Conservation (phyloP, 2,797 vertebrate genomes). For the Cephalopachus bancanus region DNA sequence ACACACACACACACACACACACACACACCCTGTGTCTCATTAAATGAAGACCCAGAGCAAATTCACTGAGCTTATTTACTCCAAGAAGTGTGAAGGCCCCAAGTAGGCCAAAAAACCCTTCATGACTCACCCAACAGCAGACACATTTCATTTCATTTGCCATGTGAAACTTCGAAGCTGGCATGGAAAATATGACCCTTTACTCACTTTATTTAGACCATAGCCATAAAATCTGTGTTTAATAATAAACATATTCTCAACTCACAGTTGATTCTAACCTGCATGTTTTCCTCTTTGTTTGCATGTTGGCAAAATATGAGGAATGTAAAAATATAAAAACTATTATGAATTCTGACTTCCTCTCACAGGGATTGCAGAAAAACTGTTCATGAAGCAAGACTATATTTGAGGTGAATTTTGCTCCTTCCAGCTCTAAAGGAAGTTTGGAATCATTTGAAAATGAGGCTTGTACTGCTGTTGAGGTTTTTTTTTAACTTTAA, state of each 20-base stretch:
- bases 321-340: conserved; percentile 56
- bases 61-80: conserved; percentile 38
- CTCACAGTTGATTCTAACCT: conserved; percentile 21
- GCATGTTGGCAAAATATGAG: conserved; percentile 32
- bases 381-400: conserved; percentile 29
- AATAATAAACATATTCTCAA: conserved; percentile 56
- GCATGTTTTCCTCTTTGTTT: not conserved
- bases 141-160: conserved; percentile 28
- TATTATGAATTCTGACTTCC: not conserved
- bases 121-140: not conserved
- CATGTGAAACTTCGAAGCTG: conserved; percentile 31
- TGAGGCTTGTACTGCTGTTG: conserved; percentile 65
- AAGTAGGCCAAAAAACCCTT: not conserved
- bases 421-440: not conserved
- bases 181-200: conserved; percentile 52
- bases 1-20: too few species aligned
- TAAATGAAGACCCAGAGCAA: conserved; percentile 3
- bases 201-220: conserved; percentile 23
- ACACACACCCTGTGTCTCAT: not conserved
- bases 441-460: conserved; percentile 74
- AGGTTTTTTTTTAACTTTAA: conserved; percentile 45
- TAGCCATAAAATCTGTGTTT: conserved; percentile 11
- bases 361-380: conserved; percentile 21
- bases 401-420: conserved; percentile 3
- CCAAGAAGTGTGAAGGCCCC: conserved; percentile 11